A percentile compares a stretch with the other conserved stretches of the same genome.
These are phyloP conservation scores for Atrichornis clamosus DNA, from an alignment of 2,113 vertebrate species.

Conservation along the genomic window DNA sequence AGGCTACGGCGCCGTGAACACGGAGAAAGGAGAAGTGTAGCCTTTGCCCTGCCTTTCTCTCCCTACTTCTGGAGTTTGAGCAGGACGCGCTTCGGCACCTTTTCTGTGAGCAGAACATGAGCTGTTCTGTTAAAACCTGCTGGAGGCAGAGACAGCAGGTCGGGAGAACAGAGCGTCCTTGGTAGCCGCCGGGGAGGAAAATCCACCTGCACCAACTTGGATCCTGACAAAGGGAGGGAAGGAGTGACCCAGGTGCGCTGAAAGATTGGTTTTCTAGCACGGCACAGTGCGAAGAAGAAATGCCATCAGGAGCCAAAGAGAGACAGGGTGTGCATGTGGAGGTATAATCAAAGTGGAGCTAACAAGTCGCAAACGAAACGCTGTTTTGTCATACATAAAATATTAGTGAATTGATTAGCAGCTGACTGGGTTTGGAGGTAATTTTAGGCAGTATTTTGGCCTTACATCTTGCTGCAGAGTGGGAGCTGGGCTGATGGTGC, in stretches of 20 bases:
- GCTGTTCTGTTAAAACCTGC: neutral
- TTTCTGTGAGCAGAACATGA: neutral
- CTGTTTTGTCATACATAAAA: neutral
- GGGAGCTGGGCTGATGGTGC: neutral
- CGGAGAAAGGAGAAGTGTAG: neutral
- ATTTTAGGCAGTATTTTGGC: neutral
- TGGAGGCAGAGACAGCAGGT: neutral
- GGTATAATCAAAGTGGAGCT: neutral
- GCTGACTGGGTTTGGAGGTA: neutral
- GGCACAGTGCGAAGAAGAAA: neutral
- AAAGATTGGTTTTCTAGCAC: neutral
- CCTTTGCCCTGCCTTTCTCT: neutral
- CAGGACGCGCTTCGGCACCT: neutral
- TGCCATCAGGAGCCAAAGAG: neutral
- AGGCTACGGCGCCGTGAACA: rapidly evolving
- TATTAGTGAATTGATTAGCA: neutral
- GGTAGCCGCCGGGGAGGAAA: neutral
- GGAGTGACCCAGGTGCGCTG: neutral
- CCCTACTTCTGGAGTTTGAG: neutral
- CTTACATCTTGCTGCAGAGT: neutral
- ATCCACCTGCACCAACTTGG: neutral
- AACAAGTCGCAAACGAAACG: neutral
- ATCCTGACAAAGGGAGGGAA: neutral
- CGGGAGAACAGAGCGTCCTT: rapidly evolving
- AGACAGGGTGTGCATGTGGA: neutral